phyloP scores from a whole-genome alignment of 30 jellyfish, hydroid and myxozoan genomes.

The Mastigias papua region DNA sequence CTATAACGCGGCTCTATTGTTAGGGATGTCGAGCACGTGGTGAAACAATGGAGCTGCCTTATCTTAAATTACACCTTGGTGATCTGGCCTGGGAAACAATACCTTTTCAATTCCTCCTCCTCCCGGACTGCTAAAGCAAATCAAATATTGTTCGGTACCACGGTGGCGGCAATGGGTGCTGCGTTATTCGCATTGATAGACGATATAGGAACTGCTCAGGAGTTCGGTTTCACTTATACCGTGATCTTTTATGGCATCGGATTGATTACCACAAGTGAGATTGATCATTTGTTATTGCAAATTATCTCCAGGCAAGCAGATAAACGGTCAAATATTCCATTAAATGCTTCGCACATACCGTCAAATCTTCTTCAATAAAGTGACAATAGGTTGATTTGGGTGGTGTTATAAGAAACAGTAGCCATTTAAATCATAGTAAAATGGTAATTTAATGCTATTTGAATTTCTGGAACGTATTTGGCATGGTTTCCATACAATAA shows the following conservation, averaged over 20 bases:
- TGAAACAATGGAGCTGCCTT: not conserved
- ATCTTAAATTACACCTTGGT: not conserved
- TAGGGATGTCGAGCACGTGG: constrained; percentile 6
- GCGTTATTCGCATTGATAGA: not conserved
- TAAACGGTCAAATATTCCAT: too few relatives aligned
- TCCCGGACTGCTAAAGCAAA: not conserved
- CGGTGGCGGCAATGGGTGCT: not conserved
- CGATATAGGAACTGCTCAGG: too few relatives aligned
- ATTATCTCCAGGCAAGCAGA: too few relatives aligned
- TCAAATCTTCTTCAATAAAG: too few relatives aligned
- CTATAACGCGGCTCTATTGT: constrained; percentile 29
- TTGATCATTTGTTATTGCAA: not conserved
- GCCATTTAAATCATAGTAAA: too few relatives aligned
- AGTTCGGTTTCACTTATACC: not conserved
- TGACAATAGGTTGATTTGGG: too few relatives aligned
- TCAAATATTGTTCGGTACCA: not conserved
- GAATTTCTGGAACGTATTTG: too few relatives aligned
- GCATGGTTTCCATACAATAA: too few relatives aligned
- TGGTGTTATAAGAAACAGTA: too few relatives aligned
- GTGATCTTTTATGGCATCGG: not conserved
- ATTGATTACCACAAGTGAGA: not conserved
- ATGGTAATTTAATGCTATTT: too few relatives aligned
- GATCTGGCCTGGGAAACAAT: not conserved
- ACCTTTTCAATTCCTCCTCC: not conserved
- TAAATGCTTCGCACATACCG: too few relatives aligned